Base-by-base conservation (phyloP, 2,113 vertebrate species). In the Tonatia bakeri region DNA sequence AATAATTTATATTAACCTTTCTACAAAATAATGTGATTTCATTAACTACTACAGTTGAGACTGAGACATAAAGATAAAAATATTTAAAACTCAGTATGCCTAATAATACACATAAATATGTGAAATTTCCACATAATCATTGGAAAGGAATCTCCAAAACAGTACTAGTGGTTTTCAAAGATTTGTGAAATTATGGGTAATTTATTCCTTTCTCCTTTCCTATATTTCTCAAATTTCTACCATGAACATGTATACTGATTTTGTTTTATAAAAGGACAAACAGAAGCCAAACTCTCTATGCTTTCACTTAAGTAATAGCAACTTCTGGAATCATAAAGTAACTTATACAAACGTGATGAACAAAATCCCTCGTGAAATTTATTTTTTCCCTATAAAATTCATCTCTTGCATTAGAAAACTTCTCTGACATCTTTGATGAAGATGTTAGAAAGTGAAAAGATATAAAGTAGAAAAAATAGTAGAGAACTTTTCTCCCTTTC, bases 381-480 rank as follows among this genome's bases (percentile, higher is more conserved):
- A 5, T 28, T 89, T 81, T 76, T 59, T 1, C 22, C 33, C 12
- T 15, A 36, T 73, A 76, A 87, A 93, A 77, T 12, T 81, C 54
- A 76, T 38, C 36, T 56, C n/a, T 88, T 9, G 14, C 87, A 24
- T 92, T 90, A 67, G 86, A 72, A 77, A 75, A 69, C 14, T 16
- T 95, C 92, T 77, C 36, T 73, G 73, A 93, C 47, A 96, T 19
- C 7, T 87, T 97, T n/a, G 83, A 9, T 95, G 86, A 59, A 89
- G n/a, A 91, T 81, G 31, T 87, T 94, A 80, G 93, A 88, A 95
- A 92, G 47, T 83, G 24, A 95, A 92, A 92, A 90, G 26, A 52
- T 40, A 79, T 7, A 93, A 96, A 86, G 79, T 33, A 75, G 40
- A 7, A 81, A 79, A 81, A 85, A 65, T n/a, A n/a, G 54, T 38